Conservation (phyloP, 2,113 vertebrate species). For the Mesembrinibis cayennensis region DNA sequence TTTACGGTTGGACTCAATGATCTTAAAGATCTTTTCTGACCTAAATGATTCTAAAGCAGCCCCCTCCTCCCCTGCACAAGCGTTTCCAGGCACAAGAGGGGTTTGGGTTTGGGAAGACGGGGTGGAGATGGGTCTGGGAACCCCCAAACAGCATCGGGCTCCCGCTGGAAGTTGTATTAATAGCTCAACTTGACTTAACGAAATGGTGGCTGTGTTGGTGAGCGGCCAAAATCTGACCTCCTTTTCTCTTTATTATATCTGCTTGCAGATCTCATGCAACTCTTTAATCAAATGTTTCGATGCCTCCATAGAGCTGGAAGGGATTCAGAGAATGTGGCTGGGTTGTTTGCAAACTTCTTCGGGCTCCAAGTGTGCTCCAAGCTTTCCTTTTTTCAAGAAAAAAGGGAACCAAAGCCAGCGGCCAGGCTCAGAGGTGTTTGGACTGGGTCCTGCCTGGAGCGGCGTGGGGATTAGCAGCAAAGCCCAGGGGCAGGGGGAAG, state of each 20-base stretch:
- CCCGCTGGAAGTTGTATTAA: neutral
- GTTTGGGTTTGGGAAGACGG: neutral
- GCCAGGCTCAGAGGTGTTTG: neutral
- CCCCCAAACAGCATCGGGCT: neutral
- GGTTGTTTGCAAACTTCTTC: neutral
- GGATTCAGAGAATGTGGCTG: neutral
- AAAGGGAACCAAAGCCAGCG: neutral
- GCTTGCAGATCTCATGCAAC: neutral
- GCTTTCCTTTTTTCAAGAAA: neutral
- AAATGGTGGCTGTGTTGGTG: neutral
- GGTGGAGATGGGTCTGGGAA: neutral
- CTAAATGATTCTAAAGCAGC: neutral
- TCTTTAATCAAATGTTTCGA: neutral
- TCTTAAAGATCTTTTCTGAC: neutral
- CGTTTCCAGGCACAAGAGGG: neutral
- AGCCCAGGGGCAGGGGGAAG: neutral
- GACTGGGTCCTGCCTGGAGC: neutral
- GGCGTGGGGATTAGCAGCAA: neutral
- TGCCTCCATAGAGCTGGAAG: neutral
- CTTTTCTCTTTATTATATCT: neutral
- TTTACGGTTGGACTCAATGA: neutral
- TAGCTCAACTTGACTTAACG: neutral
- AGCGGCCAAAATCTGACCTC: neutral
- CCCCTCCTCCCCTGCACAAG: neutral
- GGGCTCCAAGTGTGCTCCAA: neutral